These are phyloP conservation scores for Megaceryle torquata DNA, from an alignment of 2,113 vertebrate species.

Conservation along the genomic window DNA sequence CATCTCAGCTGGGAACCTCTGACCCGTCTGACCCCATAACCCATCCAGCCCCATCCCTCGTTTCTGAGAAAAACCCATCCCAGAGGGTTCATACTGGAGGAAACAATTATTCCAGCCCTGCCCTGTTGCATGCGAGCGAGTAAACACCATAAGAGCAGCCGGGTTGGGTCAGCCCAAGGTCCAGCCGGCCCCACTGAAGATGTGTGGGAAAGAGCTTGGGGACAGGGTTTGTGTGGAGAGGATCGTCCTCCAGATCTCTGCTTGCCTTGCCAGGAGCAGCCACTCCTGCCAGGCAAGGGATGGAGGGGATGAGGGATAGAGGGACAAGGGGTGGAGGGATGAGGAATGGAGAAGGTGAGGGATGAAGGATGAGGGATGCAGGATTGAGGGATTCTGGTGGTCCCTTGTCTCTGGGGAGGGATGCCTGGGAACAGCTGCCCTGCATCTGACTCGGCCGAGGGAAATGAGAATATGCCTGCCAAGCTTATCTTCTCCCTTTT, in stretches of 20 bases:
- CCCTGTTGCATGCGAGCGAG: not conserved
- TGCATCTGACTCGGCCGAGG: not conserved
- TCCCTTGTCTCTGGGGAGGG: accelerated
- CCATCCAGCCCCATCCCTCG: not conserved
- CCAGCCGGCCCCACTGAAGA: accelerated
- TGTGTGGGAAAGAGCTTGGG: not conserved
- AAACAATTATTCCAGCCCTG: not conserved
- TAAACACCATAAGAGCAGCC: not conserved
- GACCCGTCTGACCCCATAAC: not conserved
- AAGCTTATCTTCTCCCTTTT: not conserved
- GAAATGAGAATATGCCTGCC: not conserved
- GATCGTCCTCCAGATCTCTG: not conserved
- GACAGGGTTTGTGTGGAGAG: not conserved
- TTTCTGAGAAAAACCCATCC: constrained; percentile 27
- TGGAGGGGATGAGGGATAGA: not conserved
- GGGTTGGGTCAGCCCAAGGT: not conserved
- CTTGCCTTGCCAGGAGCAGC: accelerated
- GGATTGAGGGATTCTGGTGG: not conserved
- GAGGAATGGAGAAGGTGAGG: not conserved
- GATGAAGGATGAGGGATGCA: not conserved
- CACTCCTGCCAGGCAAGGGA: not conserved
- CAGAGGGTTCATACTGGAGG: not conserved
- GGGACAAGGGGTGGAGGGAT: not conserved
- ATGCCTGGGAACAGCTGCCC: not conserved
- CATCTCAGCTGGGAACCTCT: not conserved